These are phyloP conservation scores for Muscicapa striata DNA, from an alignment of 2,797 vertebrate species.

Conservation along the genomic window DNA sequence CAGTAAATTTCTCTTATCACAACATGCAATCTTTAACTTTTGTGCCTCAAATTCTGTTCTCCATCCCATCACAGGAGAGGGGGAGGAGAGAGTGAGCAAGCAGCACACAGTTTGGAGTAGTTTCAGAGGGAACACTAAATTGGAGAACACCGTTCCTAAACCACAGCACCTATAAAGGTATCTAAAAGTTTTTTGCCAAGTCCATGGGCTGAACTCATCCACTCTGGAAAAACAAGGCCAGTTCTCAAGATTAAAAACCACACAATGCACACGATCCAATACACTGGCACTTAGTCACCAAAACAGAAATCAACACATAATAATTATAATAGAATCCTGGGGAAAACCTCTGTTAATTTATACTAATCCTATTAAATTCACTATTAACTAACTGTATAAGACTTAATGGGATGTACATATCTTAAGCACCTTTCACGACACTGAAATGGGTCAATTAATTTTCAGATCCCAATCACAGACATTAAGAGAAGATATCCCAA, in stretches of 20 bases:
- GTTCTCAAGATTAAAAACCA: background rate
- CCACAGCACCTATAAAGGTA: background rate
- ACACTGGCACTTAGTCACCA: background rate
- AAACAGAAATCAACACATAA: background rate
- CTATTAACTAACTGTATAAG: background rate
- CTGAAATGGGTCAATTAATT: background rate
- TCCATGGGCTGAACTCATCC: background rate
- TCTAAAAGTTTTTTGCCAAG: background rate
- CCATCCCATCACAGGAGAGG: too few species aligned
- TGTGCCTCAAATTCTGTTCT: background rate
- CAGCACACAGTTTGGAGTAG: background rate
- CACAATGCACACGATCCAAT: background rate
- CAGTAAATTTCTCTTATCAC: background rate
- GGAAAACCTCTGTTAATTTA: background rate
- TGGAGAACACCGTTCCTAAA: background rate
- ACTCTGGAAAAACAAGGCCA: background rate
- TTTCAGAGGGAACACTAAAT: background rate
- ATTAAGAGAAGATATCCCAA: background rate
- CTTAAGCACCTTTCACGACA: background rate
- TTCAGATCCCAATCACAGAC: background rate
- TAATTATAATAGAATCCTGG: background rate
- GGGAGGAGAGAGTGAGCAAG: background rate
- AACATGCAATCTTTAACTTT: background rate
- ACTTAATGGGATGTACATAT: background rate
- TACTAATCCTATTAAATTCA: background rate